phyloP scores from a whole-genome alignment of 2,797 vertebrate species.

The Erithacus rubecula region DNA sequence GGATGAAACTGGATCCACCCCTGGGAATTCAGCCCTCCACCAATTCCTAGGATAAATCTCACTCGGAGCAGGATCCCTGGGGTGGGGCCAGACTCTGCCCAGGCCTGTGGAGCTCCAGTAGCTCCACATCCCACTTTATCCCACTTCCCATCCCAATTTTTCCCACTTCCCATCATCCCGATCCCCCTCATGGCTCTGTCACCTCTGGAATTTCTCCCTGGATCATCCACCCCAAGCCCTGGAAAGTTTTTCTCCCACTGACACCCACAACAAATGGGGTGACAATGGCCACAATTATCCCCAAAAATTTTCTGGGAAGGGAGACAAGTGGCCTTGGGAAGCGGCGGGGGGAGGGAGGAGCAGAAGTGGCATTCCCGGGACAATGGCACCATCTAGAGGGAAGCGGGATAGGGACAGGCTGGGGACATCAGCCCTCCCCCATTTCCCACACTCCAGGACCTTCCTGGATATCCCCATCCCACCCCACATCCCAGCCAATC shows the following conservation, averaged over 20 bases:
- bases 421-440: fast-evolving
- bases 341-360: fast-evolving
- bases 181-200: fast-evolving
- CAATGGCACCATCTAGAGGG: constrained; percentile 55
- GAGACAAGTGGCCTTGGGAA: too few relatives aligned
- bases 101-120: background rate
- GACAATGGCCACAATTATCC: fast-evolving
- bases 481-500: background rate
- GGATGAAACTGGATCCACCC: background rate
- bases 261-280: fast-evolving
- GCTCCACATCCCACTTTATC: background rate
- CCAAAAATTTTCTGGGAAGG: background rate
- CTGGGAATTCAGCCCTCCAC: background rate
- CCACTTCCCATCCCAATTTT: background rate
- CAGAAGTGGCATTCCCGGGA: background rate
- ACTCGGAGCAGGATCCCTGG: fast-evolving
- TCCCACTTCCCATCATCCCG: background rate
- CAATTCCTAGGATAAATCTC: background rate
- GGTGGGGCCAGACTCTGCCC: background rate
- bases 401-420: background rate
- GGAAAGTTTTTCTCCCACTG: background rate
- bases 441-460: fast-evolving
- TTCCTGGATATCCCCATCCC: background rate
- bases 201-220: background rate
- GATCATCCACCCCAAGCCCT: background rate